Base-by-base conservation (phyloP, 2,888 invertebrate genomes). In the Nesidiocoris tenuis region DNA sequence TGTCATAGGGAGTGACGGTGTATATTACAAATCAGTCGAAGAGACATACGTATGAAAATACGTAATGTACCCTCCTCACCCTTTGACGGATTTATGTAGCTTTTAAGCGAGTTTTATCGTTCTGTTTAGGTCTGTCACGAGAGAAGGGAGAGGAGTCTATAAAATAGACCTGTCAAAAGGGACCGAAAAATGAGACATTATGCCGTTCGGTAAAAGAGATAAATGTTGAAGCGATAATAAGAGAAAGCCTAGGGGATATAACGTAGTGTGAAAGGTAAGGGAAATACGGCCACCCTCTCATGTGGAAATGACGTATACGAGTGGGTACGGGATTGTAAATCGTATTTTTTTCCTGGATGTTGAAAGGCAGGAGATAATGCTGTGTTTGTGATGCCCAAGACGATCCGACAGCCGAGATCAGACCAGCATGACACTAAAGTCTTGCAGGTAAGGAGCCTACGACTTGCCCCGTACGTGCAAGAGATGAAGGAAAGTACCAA, bases 211-310 rank as follows among this genome's bases (percentile, higher is more conserved):
- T 70, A 70, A 61, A 70, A 72, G 61, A 61, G 61, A 72, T 72
- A 54, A 63, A 72, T 63, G 72, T 39, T 72, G 61, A 61, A 72
- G 72, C 54, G 72, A 72, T 72, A 72, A 72, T 63, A 72, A 61
- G 63, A 63, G 61, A 54, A 70, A 67, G 17, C 56, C 55, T 55
- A 54, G 55, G 67, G 67, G 67, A 67, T 56, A 23, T 23, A n/a
- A 23, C 70, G 61, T 57, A 59, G 59, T 70, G 70, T 59, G 59
- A 57, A n/a, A 59, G 18, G 24, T n/a, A 17, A 19, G 19, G 57
- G 59, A 54, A 39, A 39, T 3, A 39, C 12, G 39, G 39, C n/a
- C 39, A 39, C 39, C 39, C 39, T 39, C 39, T 39, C 39, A 12
- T 12, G 39, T 7, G 39, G 39, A 12, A 39, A 12, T 39, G 39